Percentiles rank a stretch among this genome's conserved stretches.
Conservation (phyloP, 1,140 invertebrate genomes). For the Apolygus lucorum region DNA sequence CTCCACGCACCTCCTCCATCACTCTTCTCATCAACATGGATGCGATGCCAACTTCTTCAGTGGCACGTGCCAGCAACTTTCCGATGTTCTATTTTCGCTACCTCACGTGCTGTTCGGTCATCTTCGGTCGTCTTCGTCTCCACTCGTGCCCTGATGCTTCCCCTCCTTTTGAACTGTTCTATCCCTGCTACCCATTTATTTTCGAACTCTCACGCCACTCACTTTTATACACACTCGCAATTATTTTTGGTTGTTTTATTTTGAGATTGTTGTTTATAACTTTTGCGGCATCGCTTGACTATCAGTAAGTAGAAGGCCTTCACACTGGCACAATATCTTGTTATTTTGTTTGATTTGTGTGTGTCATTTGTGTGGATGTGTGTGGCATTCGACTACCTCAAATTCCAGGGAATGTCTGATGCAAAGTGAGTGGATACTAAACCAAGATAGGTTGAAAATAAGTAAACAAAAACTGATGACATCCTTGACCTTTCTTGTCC, state of each 20-base stretch:
- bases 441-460: too few relatives aligned
- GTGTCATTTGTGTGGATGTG: background rate
- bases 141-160: background rate
- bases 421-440: background rate
- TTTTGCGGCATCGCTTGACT: slow-evolving; percentile 13
- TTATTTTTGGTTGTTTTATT: slow-evolving; percentile 15
- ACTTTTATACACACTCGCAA: slow-evolving; percentile 16
- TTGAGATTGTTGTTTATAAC: slow-evolving; percentile 17
- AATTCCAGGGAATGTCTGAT: background rate
- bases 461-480: too few relatives aligned
- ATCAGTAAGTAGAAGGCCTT: slow-evolving; percentile 14
- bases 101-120: slow-evolving; percentile 7
- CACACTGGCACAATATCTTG: background rate
- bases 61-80: slow-evolving; percentile 3
- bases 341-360: background rate
- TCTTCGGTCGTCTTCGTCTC: background rate
- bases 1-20: too few relatives aligned
- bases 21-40: slow-evolving; percentile 7
- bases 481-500: too few relatives aligned
- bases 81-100: background rate
- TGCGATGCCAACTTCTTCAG: background rate
- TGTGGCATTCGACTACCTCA: too few relatives aligned
- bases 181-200: slow-evolving; percentile 14
- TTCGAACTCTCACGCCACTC: slow-evolving; percentile 12
- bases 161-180: background rate